Conservation (phyloP, 1,140 invertebrate species). For the Drosophila willistoni region DNA sequence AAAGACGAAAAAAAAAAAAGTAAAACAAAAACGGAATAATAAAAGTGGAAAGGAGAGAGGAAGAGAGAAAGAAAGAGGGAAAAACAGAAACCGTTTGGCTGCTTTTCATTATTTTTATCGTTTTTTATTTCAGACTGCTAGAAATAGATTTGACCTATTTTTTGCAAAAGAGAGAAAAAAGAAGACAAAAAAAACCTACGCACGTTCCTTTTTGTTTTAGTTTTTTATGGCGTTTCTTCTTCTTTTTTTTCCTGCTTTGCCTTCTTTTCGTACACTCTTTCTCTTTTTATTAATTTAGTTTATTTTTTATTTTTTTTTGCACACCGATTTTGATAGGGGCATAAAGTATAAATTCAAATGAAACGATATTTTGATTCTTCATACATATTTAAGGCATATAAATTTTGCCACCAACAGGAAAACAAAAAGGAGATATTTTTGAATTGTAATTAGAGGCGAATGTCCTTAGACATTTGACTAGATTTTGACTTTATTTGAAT, state of each 20-base stretch:
- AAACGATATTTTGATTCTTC: conserved; percentile 1
- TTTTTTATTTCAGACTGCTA: conserved; percentile 14
- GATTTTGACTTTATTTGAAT: too few species aligned
- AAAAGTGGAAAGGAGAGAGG: conserved; percentile 8
- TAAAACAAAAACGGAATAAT: conserved; percentile 20
- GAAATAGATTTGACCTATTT: conserved; percentile 30
- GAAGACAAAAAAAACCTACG: conserved; percentile 5
- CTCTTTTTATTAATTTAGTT: neutral
- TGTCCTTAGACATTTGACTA: too few species aligned
- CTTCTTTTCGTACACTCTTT: neutral
- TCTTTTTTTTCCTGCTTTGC: conserved; percentile 1
- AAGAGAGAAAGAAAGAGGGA: neutral
- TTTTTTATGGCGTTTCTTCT: conserved; percentile 9
- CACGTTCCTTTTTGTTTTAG: conserved; percentile 9
- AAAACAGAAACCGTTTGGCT: conserved; percentile 25
- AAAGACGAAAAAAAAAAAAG: conserved; percentile 5
- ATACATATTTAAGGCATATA: neutral
- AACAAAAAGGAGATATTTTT: too few species aligned
- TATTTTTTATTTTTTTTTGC: conserved; percentile 4
- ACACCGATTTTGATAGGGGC: conserved; percentile 15
- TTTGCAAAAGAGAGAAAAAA: neutral
- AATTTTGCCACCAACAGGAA: neutral
- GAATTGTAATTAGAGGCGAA: too few species aligned
- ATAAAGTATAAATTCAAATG: conserved; percentile 12
- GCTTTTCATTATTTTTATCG: conserved; percentile 28